Evolutionary conservation across 2,797 vertebrate genomes (phyloP).

Genomic region (Oreonectes daqikongensis): DNA sequence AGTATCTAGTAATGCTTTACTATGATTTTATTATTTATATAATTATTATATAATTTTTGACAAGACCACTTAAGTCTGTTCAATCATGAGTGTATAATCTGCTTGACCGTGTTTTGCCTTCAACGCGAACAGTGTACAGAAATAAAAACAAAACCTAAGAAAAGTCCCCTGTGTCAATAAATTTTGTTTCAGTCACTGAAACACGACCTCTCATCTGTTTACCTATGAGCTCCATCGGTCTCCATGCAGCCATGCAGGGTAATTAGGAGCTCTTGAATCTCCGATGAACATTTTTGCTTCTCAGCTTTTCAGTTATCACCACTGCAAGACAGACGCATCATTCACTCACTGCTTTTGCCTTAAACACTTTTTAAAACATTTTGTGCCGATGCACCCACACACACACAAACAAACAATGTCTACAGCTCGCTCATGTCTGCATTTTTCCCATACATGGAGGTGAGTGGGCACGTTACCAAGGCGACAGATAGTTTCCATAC

Average conservation of each 20-base stretch:
- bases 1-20: too few species aligned
- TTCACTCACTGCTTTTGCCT: conserved; percentile 38
- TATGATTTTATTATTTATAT: too few species aligned
- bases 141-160: not conserved
- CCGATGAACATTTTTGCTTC: conserved; percentile 63
- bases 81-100: not conserved
- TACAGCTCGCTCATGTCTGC: conserved; percentile 8
- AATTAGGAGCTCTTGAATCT: conserved; percentile 67
- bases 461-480: conserved; percentile 38
- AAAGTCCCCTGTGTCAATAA: conserved; percentile 19
- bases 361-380: conserved; percentile 36
- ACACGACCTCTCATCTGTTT: conserved; percentile 47
- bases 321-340: conserved; percentile 43
- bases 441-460: not conserved
- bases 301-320: conserved; percentile 54
- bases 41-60: too few species aligned
- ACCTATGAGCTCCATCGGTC: conserved; percentile 56
- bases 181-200: conserved; percentile 25
- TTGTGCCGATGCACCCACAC: conserved; percentile 30
- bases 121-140: not conserved
- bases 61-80: not conserved
- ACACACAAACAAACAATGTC: conserved; percentile 14
- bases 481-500: conserved; percentile 39
- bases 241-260: conserved; percentile 57
- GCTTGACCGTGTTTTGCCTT: not conserved